Evolutionary conservation across 2,797 vertebrate species (phyloP).

Genomic region (Okamejei kenojei): DNA sequence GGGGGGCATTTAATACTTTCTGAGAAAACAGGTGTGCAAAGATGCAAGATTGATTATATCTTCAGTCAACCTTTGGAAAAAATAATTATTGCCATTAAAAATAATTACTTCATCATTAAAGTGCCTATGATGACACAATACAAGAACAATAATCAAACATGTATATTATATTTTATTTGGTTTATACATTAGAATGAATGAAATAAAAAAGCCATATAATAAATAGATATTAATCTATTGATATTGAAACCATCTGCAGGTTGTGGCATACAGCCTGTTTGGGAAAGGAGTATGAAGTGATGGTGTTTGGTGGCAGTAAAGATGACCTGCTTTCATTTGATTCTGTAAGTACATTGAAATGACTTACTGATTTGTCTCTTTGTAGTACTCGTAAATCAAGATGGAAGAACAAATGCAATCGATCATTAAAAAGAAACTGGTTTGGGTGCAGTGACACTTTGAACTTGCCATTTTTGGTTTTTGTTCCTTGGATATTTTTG

Average conservation of each 20-base stretch:
- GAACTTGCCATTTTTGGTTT: neutral
- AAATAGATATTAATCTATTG: neutral
- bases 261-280: conserved; percentile 88
- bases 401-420: neutral
- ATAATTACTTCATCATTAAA: neutral
- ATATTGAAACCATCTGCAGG: conserved; percentile 52
- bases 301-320: conserved; percentile 93
- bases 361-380: neutral
- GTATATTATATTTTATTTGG: neutral
- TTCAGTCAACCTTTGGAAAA: neutral
- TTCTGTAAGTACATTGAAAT: conserved; percentile 64
- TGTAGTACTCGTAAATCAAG: neutral
- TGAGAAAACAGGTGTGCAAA: neutral
- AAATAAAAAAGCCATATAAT: neutral
- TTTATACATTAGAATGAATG: neutral
- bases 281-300: conserved; percentile 79
- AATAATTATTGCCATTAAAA: neutral
- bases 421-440: too few relatives aligned
- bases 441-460: neutral
- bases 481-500: too few relatives aligned
- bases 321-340: conserved; percentile 85
- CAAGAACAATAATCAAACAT: neutral
- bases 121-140: neutral
- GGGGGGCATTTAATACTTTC: neutral
- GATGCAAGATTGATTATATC: neutral